Evolutionary conservation across 2,113 vertebrate genomes (phyloP), one percentile per base, ranked within the genome.

Genomic region (Neogobius melanostomus): DNA sequence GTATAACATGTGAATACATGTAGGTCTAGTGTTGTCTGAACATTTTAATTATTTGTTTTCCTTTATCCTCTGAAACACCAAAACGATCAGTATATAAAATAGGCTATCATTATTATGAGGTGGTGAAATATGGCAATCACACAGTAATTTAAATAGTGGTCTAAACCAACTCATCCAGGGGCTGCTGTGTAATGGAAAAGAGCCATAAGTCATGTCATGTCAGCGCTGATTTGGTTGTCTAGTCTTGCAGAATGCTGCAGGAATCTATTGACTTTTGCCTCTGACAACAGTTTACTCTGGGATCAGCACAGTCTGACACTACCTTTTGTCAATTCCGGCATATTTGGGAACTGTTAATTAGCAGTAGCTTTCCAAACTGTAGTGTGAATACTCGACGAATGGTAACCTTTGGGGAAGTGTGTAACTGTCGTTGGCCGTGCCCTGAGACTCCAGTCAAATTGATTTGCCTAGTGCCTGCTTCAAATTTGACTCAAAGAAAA

Each of bases 401-500:
- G 28, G 28, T 5, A 4, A 36, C 28, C 28, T 36, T 36, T 36
- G 28, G 28, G 21, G 28, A 36, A 36, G 28, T 36, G 28, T 36
- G 28, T 36, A 36, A 36, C 28, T 36, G 28, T 5, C 28, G 21
- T 36, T 36, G 28, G 28, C 28, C 1, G 28, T 28, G 28, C 28
- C 28, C 28, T 36, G 28, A 36, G 28, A 36, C 28, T 2, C 28
- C 3, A 36, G 1, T 36, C 28, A 36, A 36, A 36, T 36, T 2
- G 28, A 36, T 4, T 36, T 36, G 3, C 28, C 28, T 28, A 2
- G 28, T 28, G 28, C 28, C 28, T 36, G 28, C 28, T 36, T 36
- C 4, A 36, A 5, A 36, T 4, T 36, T 73, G 8, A 69, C 57
- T 72, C 53, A 12, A 60, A 70, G 15, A 48, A 66, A 46, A 72